Base-by-base conservation (phyloP, 2,113 vertebrate species). In the Clarias macrocephalus region DNA sequence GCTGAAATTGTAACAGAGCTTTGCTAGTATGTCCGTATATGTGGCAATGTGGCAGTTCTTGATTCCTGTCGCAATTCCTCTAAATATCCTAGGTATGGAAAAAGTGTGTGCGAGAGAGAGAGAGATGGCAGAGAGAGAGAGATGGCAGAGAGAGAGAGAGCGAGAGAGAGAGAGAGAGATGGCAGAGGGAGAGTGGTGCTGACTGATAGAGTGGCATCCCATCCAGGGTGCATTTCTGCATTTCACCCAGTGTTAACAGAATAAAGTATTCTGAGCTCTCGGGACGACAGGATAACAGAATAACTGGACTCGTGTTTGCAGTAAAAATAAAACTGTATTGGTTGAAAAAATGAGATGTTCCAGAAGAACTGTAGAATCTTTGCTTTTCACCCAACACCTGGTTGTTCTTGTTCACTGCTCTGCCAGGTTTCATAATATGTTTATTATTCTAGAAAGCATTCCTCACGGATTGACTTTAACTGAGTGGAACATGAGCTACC, bases 371-470 rank as follows among this genome's bases (percentile, higher is more conserved):
- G 18, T 21, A 5, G 11, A 80, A 59, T 33, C 54, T 48, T 48
- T 59, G 5, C 57, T 75, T 52, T 42, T 75, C 21, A 84, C n/a
- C 12, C 52, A 66, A 25, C 81, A 75, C 33, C 60, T 79, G 19
- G 28, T n/a, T 54, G 84, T 4, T 37, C 33, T 77, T 13, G 28
- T 70, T 85, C 33, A 76, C 23, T 62, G 15, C 11, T 56, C 18
- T 66, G 28, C 6, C 42, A 66, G 62, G 7, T 33, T 66, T 66
- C 33, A 15, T 76, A 77, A 66, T 15, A 66, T 82, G 66, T 63
- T 81, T 87, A 30, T 87, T 62, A 19, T 73, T 87, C 33, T 62
- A 70, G 25, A 87, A 37, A 73, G 57, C 66, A 73, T 73, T 73
- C 66, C 77, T 60, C 30, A 28, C 23, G 30, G n/a, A 48, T 10